Conservation (phyloP, 1,140 invertebrate genomes). For the Calliphora vicina region DNA sequence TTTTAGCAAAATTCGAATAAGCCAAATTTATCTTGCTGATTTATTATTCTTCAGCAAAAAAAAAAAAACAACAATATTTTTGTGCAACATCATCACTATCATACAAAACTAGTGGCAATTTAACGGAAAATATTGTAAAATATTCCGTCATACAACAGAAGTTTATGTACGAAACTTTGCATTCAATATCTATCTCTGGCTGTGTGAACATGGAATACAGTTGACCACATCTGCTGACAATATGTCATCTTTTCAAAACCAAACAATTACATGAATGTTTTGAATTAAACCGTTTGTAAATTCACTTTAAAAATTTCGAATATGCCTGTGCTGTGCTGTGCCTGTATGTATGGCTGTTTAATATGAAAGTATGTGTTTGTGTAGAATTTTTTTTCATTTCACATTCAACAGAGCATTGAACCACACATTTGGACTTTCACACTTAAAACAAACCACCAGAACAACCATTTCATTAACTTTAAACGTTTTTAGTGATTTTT, state of each 20-base stretch:
- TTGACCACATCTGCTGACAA: background rate
- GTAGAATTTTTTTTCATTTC: no score
- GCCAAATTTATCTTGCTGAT: no score
- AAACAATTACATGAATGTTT: background rate
- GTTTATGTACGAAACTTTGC: background rate
- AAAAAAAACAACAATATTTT: no score
- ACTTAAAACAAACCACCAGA: background rate
- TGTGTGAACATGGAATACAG: background rate
- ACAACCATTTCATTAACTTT: background rate
- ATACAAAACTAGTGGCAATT: no score
- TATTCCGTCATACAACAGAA: background rate
- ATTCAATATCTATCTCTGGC: background rate
- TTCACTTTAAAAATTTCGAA: no score
- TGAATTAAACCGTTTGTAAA: background rate
- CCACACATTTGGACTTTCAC: background rate
- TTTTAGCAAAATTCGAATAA: no score
- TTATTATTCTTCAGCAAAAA: no score
- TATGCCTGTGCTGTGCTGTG: no score
- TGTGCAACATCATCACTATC: no score
- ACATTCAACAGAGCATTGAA: background rate
- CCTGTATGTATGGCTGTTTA: no score
- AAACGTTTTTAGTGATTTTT: background rate
- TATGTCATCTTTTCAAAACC: background rate
- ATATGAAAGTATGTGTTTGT: no score
- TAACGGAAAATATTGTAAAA: no score